A percentile compares a stretch with the other conserved stretches of the same genome.
Conservation (phyloP, 1,140 invertebrate genomes). For the Sitophilus oryzae region DNA sequence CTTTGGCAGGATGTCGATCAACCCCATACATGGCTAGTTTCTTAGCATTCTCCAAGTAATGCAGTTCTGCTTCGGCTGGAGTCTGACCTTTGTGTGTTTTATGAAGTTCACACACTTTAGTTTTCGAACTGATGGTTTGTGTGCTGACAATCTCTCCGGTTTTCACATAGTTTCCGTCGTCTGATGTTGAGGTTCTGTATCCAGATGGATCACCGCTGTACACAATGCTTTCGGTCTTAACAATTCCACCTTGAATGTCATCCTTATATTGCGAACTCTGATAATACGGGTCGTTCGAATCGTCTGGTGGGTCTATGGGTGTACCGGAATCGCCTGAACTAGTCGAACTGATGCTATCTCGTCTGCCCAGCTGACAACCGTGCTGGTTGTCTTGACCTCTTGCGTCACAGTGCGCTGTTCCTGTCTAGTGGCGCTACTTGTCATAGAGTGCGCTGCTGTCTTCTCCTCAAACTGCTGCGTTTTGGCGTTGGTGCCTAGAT, state of each 20-base stretch:
- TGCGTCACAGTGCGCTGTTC: constrained; percentile 84
- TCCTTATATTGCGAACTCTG: constrained; percentile 43
- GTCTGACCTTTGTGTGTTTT: constrained; percentile 93
- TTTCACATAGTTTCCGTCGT: constrained; percentile 57
- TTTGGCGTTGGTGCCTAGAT: constrained; percentile 80
- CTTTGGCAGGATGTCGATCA: constrained; percentile 92
- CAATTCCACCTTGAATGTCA: constrained; percentile 48
- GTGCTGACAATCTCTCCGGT: constrained; percentile 80
- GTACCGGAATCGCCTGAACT: constrained; percentile 84
- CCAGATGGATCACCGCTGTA: constrained; percentile 51
- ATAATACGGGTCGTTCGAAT: constrained; percentile 51
- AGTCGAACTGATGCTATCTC: constrained; percentile 70
- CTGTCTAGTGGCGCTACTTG: constrained; percentile 76
- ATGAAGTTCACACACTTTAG: constrained; percentile 89
- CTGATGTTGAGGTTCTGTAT: constrained; percentile 49
- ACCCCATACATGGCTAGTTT: constrained; percentile 98
- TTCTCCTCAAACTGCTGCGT: constrained; percentile 85
- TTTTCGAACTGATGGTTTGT: constrained; percentile 92
- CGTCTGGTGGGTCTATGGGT: constrained; percentile 74
- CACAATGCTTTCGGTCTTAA: constrained; percentile 63
- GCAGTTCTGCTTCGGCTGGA: constrained; percentile 91
- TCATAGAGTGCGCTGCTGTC: constrained; percentile 84
- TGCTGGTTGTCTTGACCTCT: constrained; percentile 79
- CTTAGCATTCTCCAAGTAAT: constrained; percentile 96
- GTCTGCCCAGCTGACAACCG: constrained; percentile 65